Percentiles rank a stretch among this genome's conserved stretches.
These are phyloP conservation scores for Bimastos eiseni DNA, from an alignment of 2,888 invertebrate genomes.

Conservation along the genomic window DNA sequence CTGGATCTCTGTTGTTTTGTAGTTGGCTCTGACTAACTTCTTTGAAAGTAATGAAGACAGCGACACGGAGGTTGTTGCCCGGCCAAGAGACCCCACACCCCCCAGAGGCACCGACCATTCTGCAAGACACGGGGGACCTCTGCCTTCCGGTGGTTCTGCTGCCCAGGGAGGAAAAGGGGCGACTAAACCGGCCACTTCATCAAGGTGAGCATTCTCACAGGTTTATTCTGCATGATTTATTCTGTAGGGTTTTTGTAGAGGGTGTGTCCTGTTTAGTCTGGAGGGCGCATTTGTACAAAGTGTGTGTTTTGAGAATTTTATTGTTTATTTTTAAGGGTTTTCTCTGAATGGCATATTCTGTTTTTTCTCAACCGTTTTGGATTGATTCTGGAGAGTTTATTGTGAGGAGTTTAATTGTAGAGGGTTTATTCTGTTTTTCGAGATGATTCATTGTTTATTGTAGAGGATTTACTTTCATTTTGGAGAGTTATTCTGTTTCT, in stretches of 20 bases:
- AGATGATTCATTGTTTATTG: no score
- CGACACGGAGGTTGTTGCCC: conserved; percentile 3
- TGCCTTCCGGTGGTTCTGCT: neutral
- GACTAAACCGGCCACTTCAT: neutral
- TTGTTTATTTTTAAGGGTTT: no score
- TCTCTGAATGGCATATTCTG: neutral
- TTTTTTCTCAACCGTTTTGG: neutral
- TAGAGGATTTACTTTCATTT: no score
- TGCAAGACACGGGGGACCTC: neutral
- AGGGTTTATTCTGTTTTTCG: no score
- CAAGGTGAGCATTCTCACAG: neutral
- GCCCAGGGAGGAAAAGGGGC: neutral
- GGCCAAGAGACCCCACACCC: conserved; percentile 10
- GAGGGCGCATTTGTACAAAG: no score
- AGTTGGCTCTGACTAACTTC: conserved; percentile 22
- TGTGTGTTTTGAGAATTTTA: no score
- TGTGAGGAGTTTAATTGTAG: neutral
- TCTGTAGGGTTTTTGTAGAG: no score
- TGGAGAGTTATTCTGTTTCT: no score
- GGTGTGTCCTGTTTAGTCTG: no score
- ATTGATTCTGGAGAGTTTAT: neutral
- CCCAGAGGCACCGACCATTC: conserved; percentile 2
- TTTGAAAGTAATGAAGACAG: conserved; percentile 27
- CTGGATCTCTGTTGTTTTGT: neutral
- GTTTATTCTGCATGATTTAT: no score